Conservation (phyloP, 2,113 vertebrate species). For the Nothocercus nigrocapillus region DNA sequence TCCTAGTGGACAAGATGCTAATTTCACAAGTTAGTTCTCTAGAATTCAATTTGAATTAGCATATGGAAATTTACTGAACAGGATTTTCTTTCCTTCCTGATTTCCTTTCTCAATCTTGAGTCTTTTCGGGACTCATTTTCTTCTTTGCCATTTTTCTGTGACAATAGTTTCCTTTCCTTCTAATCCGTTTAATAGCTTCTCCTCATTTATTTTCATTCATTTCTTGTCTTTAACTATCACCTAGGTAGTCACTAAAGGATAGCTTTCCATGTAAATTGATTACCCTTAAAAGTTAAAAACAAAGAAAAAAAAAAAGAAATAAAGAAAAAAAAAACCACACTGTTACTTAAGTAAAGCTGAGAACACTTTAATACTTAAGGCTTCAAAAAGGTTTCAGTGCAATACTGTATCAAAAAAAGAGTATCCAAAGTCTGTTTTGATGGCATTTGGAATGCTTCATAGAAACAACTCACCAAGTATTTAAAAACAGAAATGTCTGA, state of each 20-base stretch:
- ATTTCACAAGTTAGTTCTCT: not conserved
- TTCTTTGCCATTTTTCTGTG: not conserved
- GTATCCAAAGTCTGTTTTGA: not conserved
- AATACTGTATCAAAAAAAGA: not conserved
- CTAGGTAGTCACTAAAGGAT: not conserved
- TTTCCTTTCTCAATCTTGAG: not conserved
- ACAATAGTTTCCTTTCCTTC: not conserved
- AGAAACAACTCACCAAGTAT: not conserved
- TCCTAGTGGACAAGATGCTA: not conserved
- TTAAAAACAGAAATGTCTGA: not conserved
- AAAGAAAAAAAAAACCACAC: not conserved
- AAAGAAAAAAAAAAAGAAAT: not conserved
- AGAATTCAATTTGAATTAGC: not conserved
- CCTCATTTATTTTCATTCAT: not conserved
- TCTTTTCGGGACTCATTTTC: not conserved
- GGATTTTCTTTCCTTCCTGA: not conserved
- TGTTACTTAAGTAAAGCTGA: not conserved
- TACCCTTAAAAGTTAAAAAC: not conserved
- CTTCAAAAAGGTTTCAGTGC: not conserved
- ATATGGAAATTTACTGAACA: not conserved
- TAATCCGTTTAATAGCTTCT: not conserved
- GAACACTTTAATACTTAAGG: not conserved
- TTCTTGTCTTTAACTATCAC: not conserved
- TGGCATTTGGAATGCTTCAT: not conserved
- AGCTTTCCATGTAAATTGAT: not conserved